phyloP scores from a whole-genome alignment of 1,140 invertebrate species.

The Leptinotarsa defecta region DNA sequence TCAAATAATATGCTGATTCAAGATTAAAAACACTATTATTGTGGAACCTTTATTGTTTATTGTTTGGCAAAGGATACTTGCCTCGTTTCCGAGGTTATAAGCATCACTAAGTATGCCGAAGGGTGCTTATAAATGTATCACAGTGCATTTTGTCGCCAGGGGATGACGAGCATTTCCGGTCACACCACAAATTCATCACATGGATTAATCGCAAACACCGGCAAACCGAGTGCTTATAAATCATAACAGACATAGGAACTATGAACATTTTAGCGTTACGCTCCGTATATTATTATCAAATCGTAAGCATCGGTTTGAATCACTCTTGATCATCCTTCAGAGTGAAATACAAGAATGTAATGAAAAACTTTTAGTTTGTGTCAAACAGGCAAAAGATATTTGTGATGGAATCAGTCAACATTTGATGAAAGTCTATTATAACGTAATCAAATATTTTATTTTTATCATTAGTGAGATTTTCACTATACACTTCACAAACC shows the following conservation, averaged over 20 bases:
- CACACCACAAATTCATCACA: conserved; percentile 8
- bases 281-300: conserved; percentile 7
- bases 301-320: neutral
- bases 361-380: too few relatives aligned
- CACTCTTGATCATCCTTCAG: neutral
- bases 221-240: conserved; percentile 8
- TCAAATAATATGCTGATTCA: neutral
- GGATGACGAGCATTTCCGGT: conserved; percentile 1
- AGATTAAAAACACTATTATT: neutral
- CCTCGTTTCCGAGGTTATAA: neutral
- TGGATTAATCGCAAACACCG: conserved; percentile 8
- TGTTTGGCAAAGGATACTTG: neutral
- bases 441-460: too few relatives aligned
- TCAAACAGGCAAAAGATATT: too few relatives aligned
- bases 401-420: too few relatives aligned
- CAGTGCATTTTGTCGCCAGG: neutral
- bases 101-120: neutral
- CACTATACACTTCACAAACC: too few relatives aligned
- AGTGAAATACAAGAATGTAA: too few relatives aligned
- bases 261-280: conserved; percentile 5
- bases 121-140: conserved; percentile 6
- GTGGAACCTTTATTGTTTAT: neutral
- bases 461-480: too few relatives aligned
- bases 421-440: too few relatives aligned
- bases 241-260: conserved; percentile 4